Evolutionary conservation across 2,113 vertebrate species (phyloP).

Genomic region (Anolis carolinensis): DNA sequence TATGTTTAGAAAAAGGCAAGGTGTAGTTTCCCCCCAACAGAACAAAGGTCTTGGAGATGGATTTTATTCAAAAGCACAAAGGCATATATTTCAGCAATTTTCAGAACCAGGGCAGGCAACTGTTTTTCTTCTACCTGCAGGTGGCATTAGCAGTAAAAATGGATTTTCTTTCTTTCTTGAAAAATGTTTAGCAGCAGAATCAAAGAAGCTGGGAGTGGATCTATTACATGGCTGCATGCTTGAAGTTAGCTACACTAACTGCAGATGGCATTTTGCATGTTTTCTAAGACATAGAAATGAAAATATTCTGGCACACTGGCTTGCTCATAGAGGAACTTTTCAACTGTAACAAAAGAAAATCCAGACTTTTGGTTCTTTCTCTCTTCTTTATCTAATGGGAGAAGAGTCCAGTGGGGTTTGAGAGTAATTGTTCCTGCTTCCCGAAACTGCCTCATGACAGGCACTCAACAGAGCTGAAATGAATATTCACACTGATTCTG

Average conservation of each 20-base stretch:
- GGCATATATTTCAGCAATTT: conserved; percentile 61
- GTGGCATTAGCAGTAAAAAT: conserved; percentile 84
- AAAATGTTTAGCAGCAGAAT: conserved; percentile 74
- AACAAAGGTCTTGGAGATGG: conserved; percentile 36
- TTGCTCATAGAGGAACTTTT: conserved; percentile 57
- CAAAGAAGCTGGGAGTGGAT: conserved; percentile 74
- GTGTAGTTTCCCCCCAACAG: neutral
- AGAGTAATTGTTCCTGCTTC: neutral
- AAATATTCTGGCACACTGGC: conserved; percentile 65
- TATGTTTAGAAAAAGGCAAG: conserved; percentile 36
- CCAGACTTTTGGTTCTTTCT: neutral
- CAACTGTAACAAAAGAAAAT: conserved; percentile 48
- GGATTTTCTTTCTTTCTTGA: conserved; percentile 78
- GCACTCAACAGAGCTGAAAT: neutral
- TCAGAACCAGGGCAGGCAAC: conserved; percentile 61
- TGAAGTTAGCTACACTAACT: conserved; percentile 80
- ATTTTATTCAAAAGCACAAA: neutral
- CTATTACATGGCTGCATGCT: conserved; percentile 75
- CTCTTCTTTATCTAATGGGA: neutral
- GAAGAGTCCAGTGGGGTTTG: neutral
- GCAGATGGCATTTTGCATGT: conserved; percentile 84
- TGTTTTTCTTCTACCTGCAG: conserved; percentile 81
- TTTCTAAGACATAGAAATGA: conserved; percentile 80
- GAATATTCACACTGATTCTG: neutral
- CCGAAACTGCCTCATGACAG: neutral